Evolutionary conservation across 2,888 invertebrate genomes (phyloP), one percentile per base, ranked within the genome.

Genomic region (Copidosoma aretas): DNA sequence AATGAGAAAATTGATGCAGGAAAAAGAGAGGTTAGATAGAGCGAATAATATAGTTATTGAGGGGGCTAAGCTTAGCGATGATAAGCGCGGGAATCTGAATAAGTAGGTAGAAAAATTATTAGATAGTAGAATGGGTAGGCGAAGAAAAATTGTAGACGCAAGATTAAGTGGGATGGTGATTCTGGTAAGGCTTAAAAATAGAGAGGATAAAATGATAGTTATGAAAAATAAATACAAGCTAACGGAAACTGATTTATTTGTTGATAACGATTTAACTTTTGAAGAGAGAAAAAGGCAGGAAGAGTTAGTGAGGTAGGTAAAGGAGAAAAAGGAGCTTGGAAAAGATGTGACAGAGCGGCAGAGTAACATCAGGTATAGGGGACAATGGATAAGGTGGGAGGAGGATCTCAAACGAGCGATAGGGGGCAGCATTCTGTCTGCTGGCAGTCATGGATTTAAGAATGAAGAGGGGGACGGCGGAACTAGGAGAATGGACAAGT

Each of bases 261-360:
- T 73, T 10, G 68, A 73, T 4, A 14, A 67, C n/a, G 67, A 73
- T 21, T 15, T 41, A n/a, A 65, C 58, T 10, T 54, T 39, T 21
- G 68, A 73, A 17, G 65, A 67, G 19, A 69, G 69, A 39, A 59
- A 39, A 24, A 43, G 1, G n/a, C 67, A 71, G 46, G 60, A 67
- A 49, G 24, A 43, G 39, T 22, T 67, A 17, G 10, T 32, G 3
- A 60, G 61, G 25, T 58, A 56, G 66, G 71, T 62, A 14, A 67
- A 41, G 57, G 58, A 59, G 43, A 39, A 46, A 24, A 49, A 19
- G 49, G 15, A 15, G 49, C 15, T n/a, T 15, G 49, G 49, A 3
- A 49, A 4, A 49, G 49, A 49, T 3, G 49, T 49, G 49, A 49
- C 17, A 19, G 19, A 5, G 19, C 4, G 49, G 19, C 49, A 49